These are phyloP conservation scores for Endotricha flammealis DNA, from an alignment of 2,888 invertebrate genomes.

Conservation along the genomic window DNA sequence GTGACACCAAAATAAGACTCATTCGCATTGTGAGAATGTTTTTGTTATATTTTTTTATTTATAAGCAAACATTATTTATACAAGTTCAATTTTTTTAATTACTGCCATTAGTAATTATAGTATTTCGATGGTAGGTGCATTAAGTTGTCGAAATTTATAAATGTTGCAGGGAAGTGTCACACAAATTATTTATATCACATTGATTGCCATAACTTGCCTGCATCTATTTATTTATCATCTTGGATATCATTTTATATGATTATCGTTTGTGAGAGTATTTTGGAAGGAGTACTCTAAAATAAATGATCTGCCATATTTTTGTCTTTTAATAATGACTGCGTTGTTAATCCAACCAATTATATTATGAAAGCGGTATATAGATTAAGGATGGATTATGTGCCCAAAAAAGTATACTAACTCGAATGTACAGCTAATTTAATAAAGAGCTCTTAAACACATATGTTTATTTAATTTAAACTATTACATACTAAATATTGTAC, in stretches of 20 bases:
- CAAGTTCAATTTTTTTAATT: constrained; percentile 65
- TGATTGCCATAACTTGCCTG: constrained; percentile 76
- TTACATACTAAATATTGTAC: background rate
- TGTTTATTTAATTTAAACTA: constrained; percentile 29
- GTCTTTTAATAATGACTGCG: constrained; percentile 72
- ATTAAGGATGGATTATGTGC: constrained; percentile 74
- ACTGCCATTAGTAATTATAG: constrained; percentile 72
- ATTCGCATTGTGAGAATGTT: constrained; percentile 70
- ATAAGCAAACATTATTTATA: constrained; percentile 73
- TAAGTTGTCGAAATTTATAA: constrained; percentile 54
- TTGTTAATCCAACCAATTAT: constrained; percentile 63
- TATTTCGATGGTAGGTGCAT: constrained; percentile 53
- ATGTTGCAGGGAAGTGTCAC: constrained; percentile 72
- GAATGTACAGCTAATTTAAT: constrained; percentile 79
- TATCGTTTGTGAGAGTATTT: constrained; percentile 71
- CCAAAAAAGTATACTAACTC: constrained; percentile 79
- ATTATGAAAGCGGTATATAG: constrained; percentile 62
- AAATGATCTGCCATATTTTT: constrained; percentile 78
- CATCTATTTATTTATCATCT: constrained; percentile 69
- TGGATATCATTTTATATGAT: constrained; percentile 55
- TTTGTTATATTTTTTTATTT: constrained; percentile 74
- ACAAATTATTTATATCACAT: constrained; percentile 68
- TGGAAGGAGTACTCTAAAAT: constrained; percentile 67
- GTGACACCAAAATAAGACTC: constrained; percentile 76
- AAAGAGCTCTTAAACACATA: constrained; percentile 69